Base-by-base conservation (phyloP, 1,140 invertebrate genomes). In the Subanguina moxae region DNA sequence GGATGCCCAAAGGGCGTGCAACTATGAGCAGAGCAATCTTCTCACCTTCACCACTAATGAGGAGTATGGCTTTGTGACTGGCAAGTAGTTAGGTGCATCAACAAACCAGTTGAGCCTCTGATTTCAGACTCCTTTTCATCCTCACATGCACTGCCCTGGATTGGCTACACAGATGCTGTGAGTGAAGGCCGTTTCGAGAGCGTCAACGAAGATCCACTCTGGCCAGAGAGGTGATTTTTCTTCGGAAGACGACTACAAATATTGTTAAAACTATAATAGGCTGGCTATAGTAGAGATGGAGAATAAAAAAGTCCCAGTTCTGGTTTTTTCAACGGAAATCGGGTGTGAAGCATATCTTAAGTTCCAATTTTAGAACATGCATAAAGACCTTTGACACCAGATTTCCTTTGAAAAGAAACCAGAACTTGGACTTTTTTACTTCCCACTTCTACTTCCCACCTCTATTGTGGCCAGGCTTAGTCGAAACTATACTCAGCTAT, bases 141-240 rank as follows among this genome's bases (percentile, higher is more conserved):
- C 28, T 58, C 72, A 13, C 65, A 73, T 30, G 62, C 64, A 15
- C 66, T 71, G 32, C 74, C 73, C 15, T 75, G 73, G 73, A 23
- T 76, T 64, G 73, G 73, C n/a, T 75, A 75, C 62, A 66, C 59
- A n/a, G 73, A 75, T 42, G 73, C 62, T 9, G 59, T 72, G 15
- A 52, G 43, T 21, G 73, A 75, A 62, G 74, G 68, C 30, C 13
- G 45, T 25, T 75, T 71, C 56, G 68, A 75, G 63, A 30, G 68
- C 61, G 7, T 32, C 74, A n/a, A 62, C 72, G 42, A 76, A 64
- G 68, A 57, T 17, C 67, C 68, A 25, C 27, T 76, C 1, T 75
- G 73, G 73, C 73, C 73, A 9, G 74, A 75, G 62, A 76, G 62
- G 73, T 75, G 13, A 65, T 30, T 63, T 19, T n/a, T n/a, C n/a